Conservation (phyloP, 64 coral and sea anemone species). For the Catalaphyllia jardinei region DNA sequence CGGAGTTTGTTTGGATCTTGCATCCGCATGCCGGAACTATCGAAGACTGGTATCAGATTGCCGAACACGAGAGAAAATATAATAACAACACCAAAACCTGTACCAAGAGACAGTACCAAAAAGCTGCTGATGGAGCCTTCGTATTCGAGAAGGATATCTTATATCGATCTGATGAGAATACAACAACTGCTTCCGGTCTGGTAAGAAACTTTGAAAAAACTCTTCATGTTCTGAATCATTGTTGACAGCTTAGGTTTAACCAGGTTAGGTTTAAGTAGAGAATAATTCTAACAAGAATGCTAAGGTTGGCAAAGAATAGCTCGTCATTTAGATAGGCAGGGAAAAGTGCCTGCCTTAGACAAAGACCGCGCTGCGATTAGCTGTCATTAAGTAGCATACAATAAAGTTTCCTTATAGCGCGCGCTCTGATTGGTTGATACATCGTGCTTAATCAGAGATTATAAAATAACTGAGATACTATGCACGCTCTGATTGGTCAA, state of each 20-base stretch:
- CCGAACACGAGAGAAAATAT: not conserved
- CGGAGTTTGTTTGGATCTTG: constrained; percentile 26
- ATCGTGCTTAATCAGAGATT: too few relatives aligned
- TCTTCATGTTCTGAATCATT: not conserved
- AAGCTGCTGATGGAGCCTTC: not conserved
- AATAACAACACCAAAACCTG: not conserved
- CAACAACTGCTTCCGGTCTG: not conserved
- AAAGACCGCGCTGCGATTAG: too few relatives aligned
- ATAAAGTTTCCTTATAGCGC: too few relatives aligned
- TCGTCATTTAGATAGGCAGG: too few relatives aligned
- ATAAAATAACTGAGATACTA: too few relatives aligned
- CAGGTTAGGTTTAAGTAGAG: not conserved
- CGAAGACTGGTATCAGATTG: not conserved
- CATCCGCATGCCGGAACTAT: not conserved
- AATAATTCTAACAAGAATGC: not conserved
- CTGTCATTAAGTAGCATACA: too few relatives aligned
- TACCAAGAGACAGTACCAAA: not conserved
- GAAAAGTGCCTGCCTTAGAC: too few relatives aligned
- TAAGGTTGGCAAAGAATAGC: too few relatives aligned
- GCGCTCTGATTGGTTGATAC: too few relatives aligned
- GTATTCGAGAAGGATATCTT: not conserved
- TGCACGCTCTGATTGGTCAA: too few relatives aligned
- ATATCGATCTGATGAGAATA: not conserved
- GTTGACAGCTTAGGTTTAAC: not conserved
- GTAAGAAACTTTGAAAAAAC: not conserved